A percentile compares a stretch with the other conserved stretches of the same genome.
These are phyloP conservation scores for Cataglyphis altisquamis DNA, from an alignment of 2,888 invertebrate species.

Conservation along the genomic window DNA sequence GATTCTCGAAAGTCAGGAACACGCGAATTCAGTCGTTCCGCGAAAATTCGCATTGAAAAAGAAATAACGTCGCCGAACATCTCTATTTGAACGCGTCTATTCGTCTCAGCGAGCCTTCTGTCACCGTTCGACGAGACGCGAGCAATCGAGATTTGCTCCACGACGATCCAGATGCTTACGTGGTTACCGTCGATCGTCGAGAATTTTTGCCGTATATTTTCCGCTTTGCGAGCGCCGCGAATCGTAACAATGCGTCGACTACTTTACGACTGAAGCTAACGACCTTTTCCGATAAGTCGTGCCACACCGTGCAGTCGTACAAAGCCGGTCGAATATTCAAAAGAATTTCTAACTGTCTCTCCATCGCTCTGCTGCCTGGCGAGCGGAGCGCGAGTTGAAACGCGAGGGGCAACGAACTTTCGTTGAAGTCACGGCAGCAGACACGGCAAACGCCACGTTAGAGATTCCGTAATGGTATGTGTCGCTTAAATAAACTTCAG, in stretches of 20 bases:
- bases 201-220: constrained; percentile 17
- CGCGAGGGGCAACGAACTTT: constrained; percentile 65
- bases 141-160: not conserved
- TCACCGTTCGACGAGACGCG: not conserved
- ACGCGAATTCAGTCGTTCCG: constrained; percentile 26
- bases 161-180: constrained; percentile 20
- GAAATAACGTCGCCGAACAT: not conserved
- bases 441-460: constrained; percentile 43
- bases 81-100: not conserved
- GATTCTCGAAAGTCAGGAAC: constrained; percentile 62
- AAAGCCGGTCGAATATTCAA: constrained; percentile 52
- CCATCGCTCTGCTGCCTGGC: constrained; percentile 12
- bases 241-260: constrained; percentile 39
- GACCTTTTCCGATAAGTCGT: constrained; percentile 49
- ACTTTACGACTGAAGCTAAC: constrained; percentile 41
- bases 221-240: constrained; percentile 12
- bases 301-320: constrained; percentile 28
- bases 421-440: constrained; percentile 48
- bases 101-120: not conserved
- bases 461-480: constrained; percentile 46
- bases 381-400: constrained; percentile 37
- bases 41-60: not conserved
- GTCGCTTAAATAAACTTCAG: constrained; percentile 52
- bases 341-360: constrained; percentile 55
- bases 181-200: constrained; percentile 11